Evolutionary conservation across 2,797 vertebrate genomes (phyloP).

Genomic region (Cynopterus sphinx): DNA sequence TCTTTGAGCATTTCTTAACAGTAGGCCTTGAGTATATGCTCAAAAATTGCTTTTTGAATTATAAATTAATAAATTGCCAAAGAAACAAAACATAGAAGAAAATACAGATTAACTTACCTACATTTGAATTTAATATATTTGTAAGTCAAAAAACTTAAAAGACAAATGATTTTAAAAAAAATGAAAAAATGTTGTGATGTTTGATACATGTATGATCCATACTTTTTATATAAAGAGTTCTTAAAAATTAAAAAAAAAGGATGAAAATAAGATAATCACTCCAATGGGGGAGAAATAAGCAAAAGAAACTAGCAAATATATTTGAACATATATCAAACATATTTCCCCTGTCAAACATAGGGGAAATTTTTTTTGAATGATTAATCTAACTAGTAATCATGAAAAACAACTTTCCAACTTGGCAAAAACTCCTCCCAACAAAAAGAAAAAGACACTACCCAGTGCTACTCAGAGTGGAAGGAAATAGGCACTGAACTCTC

Average conservation of each 20-base stretch:
- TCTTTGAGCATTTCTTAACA: neutral
- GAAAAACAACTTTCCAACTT: neutral
- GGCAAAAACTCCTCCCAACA: neutral
- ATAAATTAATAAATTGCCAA: conserved; percentile 17
- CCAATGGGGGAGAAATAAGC: neutral
- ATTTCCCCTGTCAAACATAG: neutral
- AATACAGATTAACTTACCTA: neutral
- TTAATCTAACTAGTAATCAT: neutral
- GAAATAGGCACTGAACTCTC: neutral
- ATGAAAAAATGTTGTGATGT: neutral
- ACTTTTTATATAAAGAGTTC: neutral
- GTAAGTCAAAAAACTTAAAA: neutral
- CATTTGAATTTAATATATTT: neutral
- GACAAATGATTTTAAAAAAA: neutral
- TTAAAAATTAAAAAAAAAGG: neutral
- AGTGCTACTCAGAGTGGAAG: neutral
- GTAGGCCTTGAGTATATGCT: neutral
- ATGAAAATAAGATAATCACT: conserved; percentile 1
- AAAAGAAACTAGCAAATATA: neutral
- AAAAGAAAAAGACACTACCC: neutral
- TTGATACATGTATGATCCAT: neutral
- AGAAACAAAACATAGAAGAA: neutral
- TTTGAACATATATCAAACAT: neutral
- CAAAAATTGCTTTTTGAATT: neutral
- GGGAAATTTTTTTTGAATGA: neutral